These are phyloP conservation scores for Phyllotreta striolata DNA, from an alignment of 2,888 invertebrate species.

Conservation along the genomic window DNA sequence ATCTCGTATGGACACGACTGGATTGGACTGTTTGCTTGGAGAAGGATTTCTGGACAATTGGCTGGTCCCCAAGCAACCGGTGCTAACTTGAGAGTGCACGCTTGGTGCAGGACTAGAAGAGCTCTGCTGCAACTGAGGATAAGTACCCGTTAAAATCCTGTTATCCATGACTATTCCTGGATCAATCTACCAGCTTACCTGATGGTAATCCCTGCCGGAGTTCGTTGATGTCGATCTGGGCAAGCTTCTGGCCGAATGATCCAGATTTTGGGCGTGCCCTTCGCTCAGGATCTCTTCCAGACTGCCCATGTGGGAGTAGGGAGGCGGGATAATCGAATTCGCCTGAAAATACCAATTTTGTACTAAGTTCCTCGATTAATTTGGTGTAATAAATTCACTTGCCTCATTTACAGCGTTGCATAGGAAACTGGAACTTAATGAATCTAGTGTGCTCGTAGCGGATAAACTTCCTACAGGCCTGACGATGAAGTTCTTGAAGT, in stretches of 20 bases:
- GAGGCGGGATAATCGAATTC: conserved; percentile 83
- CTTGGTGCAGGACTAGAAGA: conserved; percentile 49
- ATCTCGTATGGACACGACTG: conserved; percentile 50
- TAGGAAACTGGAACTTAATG: conserved; percentile 86
- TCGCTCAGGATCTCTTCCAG: conserved; percentile 69
- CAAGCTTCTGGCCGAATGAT: conserved; percentile 45
- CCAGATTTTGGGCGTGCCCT: conserved; percentile 41
- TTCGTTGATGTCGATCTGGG: conserved; percentile 52
- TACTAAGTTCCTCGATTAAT: neutral
- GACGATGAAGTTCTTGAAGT: conserved; percentile 81
- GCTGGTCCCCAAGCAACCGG: conserved; percentile 30
- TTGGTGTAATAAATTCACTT: conserved; percentile 38
- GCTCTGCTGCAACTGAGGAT: conserved; percentile 50
- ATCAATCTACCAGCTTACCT: conserved; percentile 40
- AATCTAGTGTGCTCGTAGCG: conserved; percentile 86
- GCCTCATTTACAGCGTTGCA: conserved; percentile 86
- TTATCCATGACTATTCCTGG: neutral
- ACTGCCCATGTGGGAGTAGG: conserved; percentile 80
- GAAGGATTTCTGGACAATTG: conserved; percentile 29
- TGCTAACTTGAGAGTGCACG: conserved; percentile 49
- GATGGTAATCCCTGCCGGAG: conserved; percentile 45
- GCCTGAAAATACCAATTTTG: conserved; percentile 64
- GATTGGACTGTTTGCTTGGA: conserved; percentile 31
- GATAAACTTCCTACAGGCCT: conserved; percentile 80
- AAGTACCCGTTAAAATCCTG: conserved; percentile 34